A percentile compares a stretch with the other conserved stretches of the same genome.
Conservation (phyloP, 2,888 invertebrate genomes). For the Drosophila ezoana region DNA sequence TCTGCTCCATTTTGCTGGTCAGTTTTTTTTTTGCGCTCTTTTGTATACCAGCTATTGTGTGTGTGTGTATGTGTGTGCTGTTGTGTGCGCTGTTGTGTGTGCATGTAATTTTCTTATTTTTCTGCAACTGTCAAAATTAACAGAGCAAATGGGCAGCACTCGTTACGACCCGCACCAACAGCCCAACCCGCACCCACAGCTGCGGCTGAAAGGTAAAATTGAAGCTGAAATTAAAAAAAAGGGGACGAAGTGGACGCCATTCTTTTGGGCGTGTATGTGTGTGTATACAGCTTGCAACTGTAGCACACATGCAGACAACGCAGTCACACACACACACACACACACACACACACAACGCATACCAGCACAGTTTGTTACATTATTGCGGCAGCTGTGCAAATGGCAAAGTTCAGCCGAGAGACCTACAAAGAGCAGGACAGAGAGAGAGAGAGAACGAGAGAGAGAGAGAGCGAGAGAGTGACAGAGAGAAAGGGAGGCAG, state of each 20-base stretch:
- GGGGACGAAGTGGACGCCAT: conserved; percentile 45
- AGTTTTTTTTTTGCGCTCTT: conserved; percentile 29
- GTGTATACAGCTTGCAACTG: conserved; percentile 36
- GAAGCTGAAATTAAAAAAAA: conserved; percentile 62
- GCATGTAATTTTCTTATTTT: conserved; percentile 45
- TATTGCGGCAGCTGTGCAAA: conserved; percentile 66
- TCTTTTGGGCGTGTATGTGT: conserved; percentile 22
- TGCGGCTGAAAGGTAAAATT: conserved; percentile 53
- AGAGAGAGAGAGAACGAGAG: conserved; percentile 4
- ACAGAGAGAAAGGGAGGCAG: conserved; percentile 8
- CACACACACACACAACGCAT: conserved; percentile 12
- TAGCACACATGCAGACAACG: conserved; percentile 33
- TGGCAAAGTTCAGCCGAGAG: conserved; percentile 69
- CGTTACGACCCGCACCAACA: conserved; percentile 5
- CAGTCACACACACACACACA: conserved; percentile 26
- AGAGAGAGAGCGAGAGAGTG: not conserved
- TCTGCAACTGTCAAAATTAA: conserved; percentile 65
- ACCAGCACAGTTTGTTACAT: conserved; percentile 44
- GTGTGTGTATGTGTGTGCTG: conserved; percentile 6
- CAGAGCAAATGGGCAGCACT: conserved; percentile 31
- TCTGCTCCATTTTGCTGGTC: conserved; percentile 53
- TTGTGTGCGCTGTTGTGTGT: conserved; percentile 3
- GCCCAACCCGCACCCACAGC: conserved; percentile 13
- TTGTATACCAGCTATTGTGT: conserved; percentile 40
- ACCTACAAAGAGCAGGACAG: conserved; percentile 39